These are phyloP conservation scores for Dicranocentrus wangi DNA, from an alignment of 2,888 invertebrate species.

Conservation along the genomic window DNA sequence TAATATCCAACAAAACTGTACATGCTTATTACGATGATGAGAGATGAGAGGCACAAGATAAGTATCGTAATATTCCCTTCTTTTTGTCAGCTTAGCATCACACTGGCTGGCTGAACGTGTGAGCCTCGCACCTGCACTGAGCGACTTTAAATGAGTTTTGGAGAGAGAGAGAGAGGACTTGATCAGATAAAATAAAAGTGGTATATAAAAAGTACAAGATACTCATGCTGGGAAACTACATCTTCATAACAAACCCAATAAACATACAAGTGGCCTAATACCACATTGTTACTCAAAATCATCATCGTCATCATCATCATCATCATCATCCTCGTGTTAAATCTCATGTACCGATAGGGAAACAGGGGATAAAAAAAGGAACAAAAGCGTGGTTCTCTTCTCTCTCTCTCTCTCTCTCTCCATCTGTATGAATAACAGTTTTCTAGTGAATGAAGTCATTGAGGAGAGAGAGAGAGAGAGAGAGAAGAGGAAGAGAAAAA, in stretches of 20 bases:
- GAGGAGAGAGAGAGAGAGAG: not conserved
- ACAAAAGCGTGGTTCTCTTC: not conserved
- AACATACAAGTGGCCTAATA: not conserved
- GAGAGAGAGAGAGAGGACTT: constrained; percentile 9
- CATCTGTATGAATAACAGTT: not conserved
- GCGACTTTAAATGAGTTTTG: constrained; percentile 17
- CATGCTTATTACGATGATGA: not conserved
- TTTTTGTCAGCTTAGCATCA: too few species aligned
- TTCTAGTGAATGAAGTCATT: constrained; percentile 7
- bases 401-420: too few species aligned
- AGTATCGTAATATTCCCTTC: not conserved
- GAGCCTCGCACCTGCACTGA: not conserved
- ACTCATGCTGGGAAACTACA: constrained; percentile 20
- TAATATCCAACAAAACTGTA: too few species aligned
- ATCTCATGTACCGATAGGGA: constrained; percentile 6
- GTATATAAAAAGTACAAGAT: constrained; percentile 4
- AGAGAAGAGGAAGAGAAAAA: not conserved
- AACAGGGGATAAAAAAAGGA: not conserved
- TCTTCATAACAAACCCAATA: constrained; percentile 18
- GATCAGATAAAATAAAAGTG: constrained; percentile 16
- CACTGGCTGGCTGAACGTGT: not conserved
- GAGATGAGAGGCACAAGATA: constrained; percentile 24
- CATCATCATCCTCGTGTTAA: too few species aligned
- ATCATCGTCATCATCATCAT: too few species aligned
- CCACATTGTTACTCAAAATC: constrained; percentile 6